Conservation (phyloP, 2,797 vertebrate species). For the Cryptoprocta ferox region DNA sequence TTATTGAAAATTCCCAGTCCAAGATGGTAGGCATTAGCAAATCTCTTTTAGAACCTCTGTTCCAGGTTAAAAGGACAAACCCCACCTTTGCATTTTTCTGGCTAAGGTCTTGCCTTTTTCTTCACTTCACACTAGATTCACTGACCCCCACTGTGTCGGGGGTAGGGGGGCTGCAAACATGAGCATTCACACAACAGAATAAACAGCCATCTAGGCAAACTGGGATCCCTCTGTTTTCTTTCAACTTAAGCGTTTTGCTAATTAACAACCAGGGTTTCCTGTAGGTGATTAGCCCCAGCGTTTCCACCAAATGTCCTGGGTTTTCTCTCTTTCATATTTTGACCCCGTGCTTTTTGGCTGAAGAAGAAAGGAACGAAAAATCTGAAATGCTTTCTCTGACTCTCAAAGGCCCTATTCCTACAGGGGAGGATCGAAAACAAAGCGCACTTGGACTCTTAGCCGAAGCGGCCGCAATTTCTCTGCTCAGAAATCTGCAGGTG, state of each 20-base stretch:
- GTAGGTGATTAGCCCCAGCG: background rate
- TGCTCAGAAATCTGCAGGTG: constrained; percentile 66
- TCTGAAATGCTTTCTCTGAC: constrained; percentile 57
- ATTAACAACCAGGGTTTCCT: background rate
- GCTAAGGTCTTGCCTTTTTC: background rate
- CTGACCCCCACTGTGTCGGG: background rate
- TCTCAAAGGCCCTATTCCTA: constrained; percentile 47
- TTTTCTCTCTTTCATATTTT: constrained; percentile 15
- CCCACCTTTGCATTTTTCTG: background rate
- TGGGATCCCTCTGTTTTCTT: background rate
- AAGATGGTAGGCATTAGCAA: background rate
- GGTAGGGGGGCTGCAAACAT: background rate
- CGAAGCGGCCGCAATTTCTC: background rate
- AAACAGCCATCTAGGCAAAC: background rate
- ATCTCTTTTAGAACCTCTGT: background rate
- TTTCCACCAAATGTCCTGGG: background rate
- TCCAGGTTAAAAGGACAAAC: constrained; percentile 3
- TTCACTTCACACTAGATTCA: background rate
- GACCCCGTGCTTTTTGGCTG: constrained; percentile 55
- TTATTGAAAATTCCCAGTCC: background rate
- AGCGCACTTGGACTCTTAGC: background rate
- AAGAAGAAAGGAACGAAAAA: constrained; percentile 51
- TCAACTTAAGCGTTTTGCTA: background rate
- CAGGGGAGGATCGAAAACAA: constrained; percentile 62
- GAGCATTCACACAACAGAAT: background rate